Conservation (phyloP, 2,888 invertebrate species). For the Cheilosia pagana region DNA sequence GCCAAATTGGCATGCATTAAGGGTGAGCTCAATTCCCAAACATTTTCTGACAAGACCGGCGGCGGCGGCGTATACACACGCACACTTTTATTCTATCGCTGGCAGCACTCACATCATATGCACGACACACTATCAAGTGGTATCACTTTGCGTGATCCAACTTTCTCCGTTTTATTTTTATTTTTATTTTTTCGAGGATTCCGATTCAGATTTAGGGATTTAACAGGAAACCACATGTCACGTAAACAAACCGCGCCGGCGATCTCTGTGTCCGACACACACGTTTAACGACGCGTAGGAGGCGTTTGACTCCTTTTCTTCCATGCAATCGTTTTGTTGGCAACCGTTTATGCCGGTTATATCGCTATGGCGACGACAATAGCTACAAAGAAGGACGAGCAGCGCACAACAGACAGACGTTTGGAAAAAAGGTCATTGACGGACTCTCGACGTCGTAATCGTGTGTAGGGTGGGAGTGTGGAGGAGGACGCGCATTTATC, state of each 20-base stretch:
- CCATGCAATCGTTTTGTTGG: slow-evolving; percentile 3
- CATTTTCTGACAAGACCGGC: slow-evolving; percentile 20
- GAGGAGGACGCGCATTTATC: slow-evolving; percentile 45
- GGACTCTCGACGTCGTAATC: slow-evolving; percentile 8
- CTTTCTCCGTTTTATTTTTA: slow-evolving; percentile 52
- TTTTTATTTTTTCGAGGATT: slow-evolving; percentile 32
- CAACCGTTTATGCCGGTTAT: slow-evolving; percentile 40
- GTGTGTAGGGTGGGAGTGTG: slow-evolving; percentile 34
- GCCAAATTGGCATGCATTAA: slow-evolving; percentile 47
- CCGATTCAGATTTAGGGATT: slow-evolving; percentile 26
- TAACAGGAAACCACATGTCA: slow-evolving; percentile 70
- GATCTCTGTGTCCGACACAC: slow-evolving; percentile 30
- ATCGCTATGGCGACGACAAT: slow-evolving; percentile 61
- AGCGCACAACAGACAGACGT: slow-evolving; percentile 43
- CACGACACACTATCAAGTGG: slow-evolving; percentile 46
- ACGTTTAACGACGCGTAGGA: slow-evolving; percentile 64
- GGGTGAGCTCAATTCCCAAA: slow-evolving; percentile 63
- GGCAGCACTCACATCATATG: too few species aligned
- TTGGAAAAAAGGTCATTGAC: slow-evolving; percentile 68
- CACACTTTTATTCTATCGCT: too few species aligned
- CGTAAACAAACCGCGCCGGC: slow-evolving; percentile 63
- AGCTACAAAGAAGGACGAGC: slow-evolving; percentile 13
- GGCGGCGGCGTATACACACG: neutral
- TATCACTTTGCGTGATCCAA: slow-evolving; percentile 69
- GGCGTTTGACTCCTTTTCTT: slow-evolving; percentile 65